Conservation (phyloP, 2,888 invertebrate genomes). For the Tyria jacobaeae region DNA sequence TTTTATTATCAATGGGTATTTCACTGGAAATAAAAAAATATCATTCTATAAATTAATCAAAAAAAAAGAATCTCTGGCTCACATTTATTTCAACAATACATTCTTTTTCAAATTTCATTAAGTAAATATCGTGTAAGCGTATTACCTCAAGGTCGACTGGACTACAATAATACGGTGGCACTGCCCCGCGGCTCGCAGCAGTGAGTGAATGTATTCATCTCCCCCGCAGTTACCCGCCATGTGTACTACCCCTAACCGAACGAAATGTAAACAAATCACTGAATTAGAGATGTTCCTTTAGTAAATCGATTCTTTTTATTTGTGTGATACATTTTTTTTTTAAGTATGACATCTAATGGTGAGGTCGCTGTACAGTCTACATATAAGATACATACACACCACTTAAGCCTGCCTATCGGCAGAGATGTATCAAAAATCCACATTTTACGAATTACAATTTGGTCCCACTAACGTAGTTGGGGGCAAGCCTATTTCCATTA, state of each 20-base stretch:
- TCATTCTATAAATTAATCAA: too few relatives aligned
- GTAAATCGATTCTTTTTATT: neutral
- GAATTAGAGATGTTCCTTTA: slow-evolving; percentile 6
- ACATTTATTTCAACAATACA: neutral
- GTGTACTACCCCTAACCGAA: slow-evolving; percentile 18
- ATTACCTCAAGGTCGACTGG: slow-evolving; percentile 35
- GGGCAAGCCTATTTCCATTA: too few relatives aligned
- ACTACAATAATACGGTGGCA: slow-evolving; percentile 33
- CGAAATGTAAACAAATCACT: slow-evolving; percentile 23
- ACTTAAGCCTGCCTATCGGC: too few relatives aligned
- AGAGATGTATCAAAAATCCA: too few relatives aligned
- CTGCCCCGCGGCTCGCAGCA: slow-evolving; percentile 3
- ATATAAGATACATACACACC: too few relatives aligned
- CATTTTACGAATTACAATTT: too few relatives aligned
- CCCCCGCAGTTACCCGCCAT: slow-evolving; percentile 20
- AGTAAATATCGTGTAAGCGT: slow-evolving; percentile 14
- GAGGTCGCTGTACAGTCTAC: too few relatives aligned
- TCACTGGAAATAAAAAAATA: too few relatives aligned
- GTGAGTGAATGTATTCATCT: slow-evolving; percentile 22
- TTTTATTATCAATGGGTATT: too few relatives aligned
- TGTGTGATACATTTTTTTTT: neutral
- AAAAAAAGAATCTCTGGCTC: neutral
- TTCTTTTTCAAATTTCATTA: slow-evolving; percentile 1
- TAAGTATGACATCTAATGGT: too few relatives aligned
- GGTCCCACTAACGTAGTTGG: too few relatives aligned